Conservation (phyloP, 2,888 invertebrate genomes). For the Eulithis prunata region DNA sequence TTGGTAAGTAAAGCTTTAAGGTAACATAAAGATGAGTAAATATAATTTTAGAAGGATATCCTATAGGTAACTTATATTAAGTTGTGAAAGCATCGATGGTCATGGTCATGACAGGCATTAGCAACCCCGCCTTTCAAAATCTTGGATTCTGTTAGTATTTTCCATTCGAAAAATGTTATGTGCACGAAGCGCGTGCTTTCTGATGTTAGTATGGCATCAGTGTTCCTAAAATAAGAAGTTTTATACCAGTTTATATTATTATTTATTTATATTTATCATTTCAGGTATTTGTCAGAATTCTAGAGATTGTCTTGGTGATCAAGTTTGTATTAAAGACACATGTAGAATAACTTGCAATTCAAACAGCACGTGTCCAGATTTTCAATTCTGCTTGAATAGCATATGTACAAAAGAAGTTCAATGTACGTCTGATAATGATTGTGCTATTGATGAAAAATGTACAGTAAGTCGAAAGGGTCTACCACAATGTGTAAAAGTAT, state of each 20-base stretch:
- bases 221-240: not conserved
- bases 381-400: constrained; percentile 92
- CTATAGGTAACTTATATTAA: too few relatives aligned
- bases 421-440: constrained; percentile 89
- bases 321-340: constrained; percentile 93
- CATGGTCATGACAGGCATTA: too few relatives aligned
- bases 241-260: not conserved
- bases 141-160: too few relatives aligned
- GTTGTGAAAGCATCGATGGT: too few relatives aligned
- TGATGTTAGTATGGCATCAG: too few relatives aligned
- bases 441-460: constrained; percentile 90
- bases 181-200: too few relatives aligned
- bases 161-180: too few relatives aligned
- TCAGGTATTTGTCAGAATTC: constrained; percentile 90
- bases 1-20: constrained; percentile 77
- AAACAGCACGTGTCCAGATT: constrained; percentile 92
- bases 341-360: constrained; percentile 93
- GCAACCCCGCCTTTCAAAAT: too few relatives aligned
- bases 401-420: constrained; percentile 93
- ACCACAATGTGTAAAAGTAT: constrained; percentile 90
- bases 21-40: not conserved
- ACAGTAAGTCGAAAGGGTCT: constrained; percentile 87
- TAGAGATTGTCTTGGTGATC: constrained; percentile 93
- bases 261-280: constrained; percentile 43
- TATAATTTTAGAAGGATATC: not conserved